A percentile compares a stretch with the other conserved stretches of the same genome.
phyloP scores from a whole-genome alignment of 2,888 invertebrate genomes.

The Tetrapedia diversipes region DNA sequence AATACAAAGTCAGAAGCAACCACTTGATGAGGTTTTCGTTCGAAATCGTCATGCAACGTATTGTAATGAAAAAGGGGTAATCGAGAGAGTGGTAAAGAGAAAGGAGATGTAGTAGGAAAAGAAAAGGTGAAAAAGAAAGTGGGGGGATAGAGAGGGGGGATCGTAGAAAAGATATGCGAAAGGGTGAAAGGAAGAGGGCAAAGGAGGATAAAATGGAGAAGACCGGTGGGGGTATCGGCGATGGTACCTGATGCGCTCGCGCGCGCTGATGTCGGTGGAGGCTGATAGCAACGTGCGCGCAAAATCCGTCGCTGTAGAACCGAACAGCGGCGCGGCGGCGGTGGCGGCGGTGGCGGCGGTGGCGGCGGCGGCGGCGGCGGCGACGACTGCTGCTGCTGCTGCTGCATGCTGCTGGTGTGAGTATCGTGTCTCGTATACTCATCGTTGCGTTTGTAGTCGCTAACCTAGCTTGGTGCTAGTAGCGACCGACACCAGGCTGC shows the following conservation, averaged over 20 bases:
- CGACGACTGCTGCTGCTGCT: too few species aligned
- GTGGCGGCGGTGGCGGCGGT: too few species aligned
- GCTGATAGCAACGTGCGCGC: conserved; percentile 69
- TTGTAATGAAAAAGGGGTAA: conserved; percentile 36
- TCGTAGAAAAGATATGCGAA: too few species aligned
- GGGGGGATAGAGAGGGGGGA: neutral
- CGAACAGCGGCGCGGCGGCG: too few species aligned
- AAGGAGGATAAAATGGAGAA: conserved; percentile 45
- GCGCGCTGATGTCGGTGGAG: conserved; percentile 58
- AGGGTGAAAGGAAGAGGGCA: neutral
- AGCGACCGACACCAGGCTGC: conserved; percentile 31
- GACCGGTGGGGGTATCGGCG: conserved; percentile 43
- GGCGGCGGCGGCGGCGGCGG: too few species aligned
- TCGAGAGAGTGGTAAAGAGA: neutral
- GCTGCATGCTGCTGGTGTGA: conserved; percentile 40
- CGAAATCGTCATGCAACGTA: conserved; percentile 66
- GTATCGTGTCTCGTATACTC: conserved; percentile 41
- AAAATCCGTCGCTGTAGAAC: conserved; percentile 71
- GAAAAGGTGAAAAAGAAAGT: neutral
- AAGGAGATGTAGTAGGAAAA: neutral
- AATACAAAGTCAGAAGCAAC: conserved; percentile 43
- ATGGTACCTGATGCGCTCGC: conserved; percentile 64
- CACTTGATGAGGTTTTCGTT: conserved; percentile 66
- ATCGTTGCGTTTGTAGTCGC: conserved; percentile 12
- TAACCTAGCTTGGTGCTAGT: conserved; percentile 38